Conservation (phyloP, 2,888 invertebrate species). For the Agrilus mali region DNA sequence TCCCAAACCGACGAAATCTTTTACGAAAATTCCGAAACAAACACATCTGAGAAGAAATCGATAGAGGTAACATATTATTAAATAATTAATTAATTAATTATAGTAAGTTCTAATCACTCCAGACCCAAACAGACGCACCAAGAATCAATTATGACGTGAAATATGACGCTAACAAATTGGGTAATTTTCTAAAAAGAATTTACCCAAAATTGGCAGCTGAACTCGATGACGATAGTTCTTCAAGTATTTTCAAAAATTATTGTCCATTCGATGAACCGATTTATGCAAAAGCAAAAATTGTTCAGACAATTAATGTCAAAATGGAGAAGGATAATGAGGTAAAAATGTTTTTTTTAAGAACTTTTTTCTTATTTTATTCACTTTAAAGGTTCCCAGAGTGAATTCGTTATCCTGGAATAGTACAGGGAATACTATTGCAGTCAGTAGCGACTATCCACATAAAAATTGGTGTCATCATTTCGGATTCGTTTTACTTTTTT, state of each 20-base stretch:
- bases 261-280: conserved; percentile 15
- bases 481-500: conserved; percentile 25
- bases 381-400: conserved; percentile 14
- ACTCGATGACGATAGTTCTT: conserved; percentile 29
- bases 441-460: conserved; percentile 27
- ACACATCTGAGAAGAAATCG: conserved; percentile 24
- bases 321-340: conserved; percentile 4
- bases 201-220: conserved; percentile 36
- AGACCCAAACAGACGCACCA: conserved; percentile 33
- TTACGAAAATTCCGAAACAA: conserved; percentile 20
- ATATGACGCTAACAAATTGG: conserved; percentile 34
- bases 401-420: conserved; percentile 31
- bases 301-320: conserved; percentile 21
- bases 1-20: conserved; percentile 26
- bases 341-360: conserved; percentile 10
- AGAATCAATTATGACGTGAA: conserved; percentile 13
- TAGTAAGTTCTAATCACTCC: background rate
- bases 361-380: conserved; percentile 1
- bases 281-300: conserved; percentile 21
- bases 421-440: conserved; percentile 29
- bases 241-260: conserved; percentile 26
- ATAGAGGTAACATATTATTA: conserved; percentile 16
- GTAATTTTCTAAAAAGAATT: conserved; percentile 35
- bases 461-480: conserved; percentile 33
- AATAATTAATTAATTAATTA: background rate